Percentiles rank a stretch among this genome's conserved stretches.
Conservation (phyloP, 2,888 invertebrate species). For the Scaptodrosophila latifasciaeformis region DNA sequence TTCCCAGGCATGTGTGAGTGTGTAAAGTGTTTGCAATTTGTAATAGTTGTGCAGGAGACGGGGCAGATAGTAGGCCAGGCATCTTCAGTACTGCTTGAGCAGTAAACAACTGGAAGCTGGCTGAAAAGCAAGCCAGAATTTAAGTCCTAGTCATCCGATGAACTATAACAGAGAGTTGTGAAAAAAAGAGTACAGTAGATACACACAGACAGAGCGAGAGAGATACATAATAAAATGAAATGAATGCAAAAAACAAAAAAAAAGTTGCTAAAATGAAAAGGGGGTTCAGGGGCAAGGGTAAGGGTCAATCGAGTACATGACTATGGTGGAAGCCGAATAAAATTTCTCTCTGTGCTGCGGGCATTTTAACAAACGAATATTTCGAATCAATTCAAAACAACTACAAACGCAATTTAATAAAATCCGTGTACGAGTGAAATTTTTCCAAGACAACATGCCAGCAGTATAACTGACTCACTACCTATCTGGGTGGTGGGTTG, state of each 20-base stretch:
- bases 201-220: conserved; percentile 8
- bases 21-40: conserved; percentile 44
- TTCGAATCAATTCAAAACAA: conserved; percentile 72
- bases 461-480: no score
- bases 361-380: conserved; percentile 39
- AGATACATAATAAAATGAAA: conserved; percentile 38
- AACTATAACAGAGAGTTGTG: conserved; percentile 9
- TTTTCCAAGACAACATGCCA: conserved; percentile 44
- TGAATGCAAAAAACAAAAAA: conserved; percentile 56
- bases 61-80: conserved; percentile 25
- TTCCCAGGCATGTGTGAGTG: no score
- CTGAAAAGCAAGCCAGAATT: no score
- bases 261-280: conserved; percentile 56
- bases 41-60: conserved; percentile 55
- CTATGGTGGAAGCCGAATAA: no score
- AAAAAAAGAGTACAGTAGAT: conserved; percentile 21
- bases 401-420: conserved; percentile 73
- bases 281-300: conserved; percentile 14
- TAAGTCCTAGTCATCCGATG: conserved; percentile 18
- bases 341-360: conserved; percentile 42
- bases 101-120: conserved; percentile 28
- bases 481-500: conserved; percentile 34
- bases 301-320: no score
- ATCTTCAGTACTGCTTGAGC: conserved; percentile 16
- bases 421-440: conserved; percentile 66